Evolutionary conservation across 2,888 invertebrate genomes (phyloP).

Genomic region (Ecdyonurus torrentis): DNA sequence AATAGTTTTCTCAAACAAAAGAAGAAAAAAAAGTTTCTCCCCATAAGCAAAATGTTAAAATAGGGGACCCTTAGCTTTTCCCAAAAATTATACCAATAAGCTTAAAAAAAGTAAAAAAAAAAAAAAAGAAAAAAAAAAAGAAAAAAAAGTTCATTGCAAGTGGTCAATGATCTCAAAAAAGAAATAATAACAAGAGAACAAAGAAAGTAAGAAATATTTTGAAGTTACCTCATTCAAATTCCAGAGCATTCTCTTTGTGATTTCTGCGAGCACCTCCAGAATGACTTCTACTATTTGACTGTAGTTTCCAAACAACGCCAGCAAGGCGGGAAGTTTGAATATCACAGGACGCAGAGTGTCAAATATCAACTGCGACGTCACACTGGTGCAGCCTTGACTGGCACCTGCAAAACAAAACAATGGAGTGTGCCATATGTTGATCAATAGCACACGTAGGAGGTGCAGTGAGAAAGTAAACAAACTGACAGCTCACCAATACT

Average conservation of each 20-base stretch:
- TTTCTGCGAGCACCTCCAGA: conserved; percentile 52
- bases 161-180: too few species aligned
- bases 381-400: conserved; percentile 39
- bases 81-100: too few species aligned
- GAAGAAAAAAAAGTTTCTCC: too few species aligned
- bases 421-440: too few species aligned
- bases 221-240: background rate
- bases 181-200: too few species aligned
- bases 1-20: background rate
- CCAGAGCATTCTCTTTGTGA: conserved; percentile 51
- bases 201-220: too few species aligned
- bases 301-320: conserved; percentile 62
- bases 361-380: conserved; percentile 33
- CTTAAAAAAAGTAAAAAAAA: too few species aligned
- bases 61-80: too few species aligned
- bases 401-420: conserved; percentile 32
- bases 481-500: too few species aligned
- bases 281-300: conserved; percentile 60
- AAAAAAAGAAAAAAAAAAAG: too few species aligned
- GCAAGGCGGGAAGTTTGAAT: conserved; percentile 46
- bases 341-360: conserved; percentile 45
- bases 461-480: background rate
- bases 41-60: too few species aligned
- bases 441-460: background rate
- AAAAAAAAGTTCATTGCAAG: too few species aligned